Evolutionary conservation across 2,113 vertebrate genomes (phyloP), one percentile per base, ranked within the genome.

Genomic region (Malurus cyaneus): DNA sequence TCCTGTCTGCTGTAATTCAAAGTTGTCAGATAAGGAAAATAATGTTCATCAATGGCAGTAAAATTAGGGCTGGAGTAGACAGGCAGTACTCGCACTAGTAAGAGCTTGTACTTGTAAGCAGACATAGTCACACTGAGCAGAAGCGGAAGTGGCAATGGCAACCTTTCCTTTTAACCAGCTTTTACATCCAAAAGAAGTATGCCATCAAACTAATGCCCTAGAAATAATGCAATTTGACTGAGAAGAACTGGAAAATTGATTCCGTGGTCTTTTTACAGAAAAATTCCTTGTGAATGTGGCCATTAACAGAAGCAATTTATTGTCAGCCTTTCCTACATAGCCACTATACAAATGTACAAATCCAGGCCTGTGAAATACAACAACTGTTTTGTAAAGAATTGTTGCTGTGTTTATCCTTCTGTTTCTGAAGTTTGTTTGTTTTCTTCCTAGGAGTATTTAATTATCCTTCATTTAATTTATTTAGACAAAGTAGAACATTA

Each of bases 381-480:
- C 52, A 80, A 93, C 67, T 78, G 41, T 60, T 95, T 67, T 62
- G 62, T 65, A 85, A 70, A 57, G 85, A 79, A 67, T 57, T 87
- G 80, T 91, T 89, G 44, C 72, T 80, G 77, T 89, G 74, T 87
- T 88, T 90, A 83, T 91, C 79, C 77, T 74, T 88, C 79, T 69
- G 1, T 69, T 83, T 79, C 83, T 89, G 53, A 89, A 94, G 60
- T 93, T 94, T 92, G 85, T 93, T 95, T 96, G 91, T 90, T 93
- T 93, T 95, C 93, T 79, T 89, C 92, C 65, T 76, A 87, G 78
- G 83, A 94, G 61, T 86, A 95, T 88, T 92, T 96, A 96, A 97
- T 97, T 89, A 92, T 78, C 88, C 86, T 90, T 85, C 89, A 89
- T 81, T 95, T 97, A 97, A 98, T 97, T 97, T 96, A 97, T 93